A percentile compares a stretch with the other conserved stretches of the same genome.
These are phyloP conservation scores for Formica selysi DNA, from an alignment of 1,140 invertebrate species.

Conservation along the genomic window DNA sequence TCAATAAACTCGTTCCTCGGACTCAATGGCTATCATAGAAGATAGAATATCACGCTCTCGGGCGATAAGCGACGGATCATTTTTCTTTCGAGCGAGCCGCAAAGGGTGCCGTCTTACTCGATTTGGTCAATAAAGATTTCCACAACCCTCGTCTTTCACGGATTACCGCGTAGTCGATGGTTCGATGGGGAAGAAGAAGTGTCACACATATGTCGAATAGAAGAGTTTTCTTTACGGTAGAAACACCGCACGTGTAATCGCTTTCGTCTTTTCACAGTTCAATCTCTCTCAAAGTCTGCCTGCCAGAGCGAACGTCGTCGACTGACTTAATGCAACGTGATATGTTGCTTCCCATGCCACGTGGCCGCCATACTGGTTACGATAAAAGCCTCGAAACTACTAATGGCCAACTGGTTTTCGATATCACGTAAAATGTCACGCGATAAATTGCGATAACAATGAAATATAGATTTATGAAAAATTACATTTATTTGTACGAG, in stretches of 20 bases:
- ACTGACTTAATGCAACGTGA: constrained; percentile 61
- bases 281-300: background rate
- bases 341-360: constrained; percentile 63
- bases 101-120: constrained; percentile 28
- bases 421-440: background rate
- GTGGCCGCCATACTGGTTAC: constrained; percentile 42
- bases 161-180: constrained; percentile 13
- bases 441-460: constrained; percentile 1
- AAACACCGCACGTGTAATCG: constrained; percentile 27
- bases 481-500: too few species aligned
- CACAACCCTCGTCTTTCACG: constrained; percentile 56
- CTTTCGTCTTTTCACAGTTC: background rate
- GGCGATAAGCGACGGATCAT: constrained; percentile 59
- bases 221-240: constrained; percentile 13
- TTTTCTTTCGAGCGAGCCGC: constrained; percentile 35
- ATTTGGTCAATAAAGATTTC: constrained; percentile 53
- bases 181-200: constrained; percentile 28
- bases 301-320: constrained; percentile 49
- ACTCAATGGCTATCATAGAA: constrained; percentile 55
- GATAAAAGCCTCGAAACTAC: background rate
- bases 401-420: background rate
- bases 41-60: constrained; percentile 59
- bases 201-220: constrained; percentile 23
- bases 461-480: background rate
- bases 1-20: constrained; percentile 28